Evolutionary conservation across 2,888 invertebrate genomes (phyloP).

Genomic region (Charanyca ferruginea): DNA sequence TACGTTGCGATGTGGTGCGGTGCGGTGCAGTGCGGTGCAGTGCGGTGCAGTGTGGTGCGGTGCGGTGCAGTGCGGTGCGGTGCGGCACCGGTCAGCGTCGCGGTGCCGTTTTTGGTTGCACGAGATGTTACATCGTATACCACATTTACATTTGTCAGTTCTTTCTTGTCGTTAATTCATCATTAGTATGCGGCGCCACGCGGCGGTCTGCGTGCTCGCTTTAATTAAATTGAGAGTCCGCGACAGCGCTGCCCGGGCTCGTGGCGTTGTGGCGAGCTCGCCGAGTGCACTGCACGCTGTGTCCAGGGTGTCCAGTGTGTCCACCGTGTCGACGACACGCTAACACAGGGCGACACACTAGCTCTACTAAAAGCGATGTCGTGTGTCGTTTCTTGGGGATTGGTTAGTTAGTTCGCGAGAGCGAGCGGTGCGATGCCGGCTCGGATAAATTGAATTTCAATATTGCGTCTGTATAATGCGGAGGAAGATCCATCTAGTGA

Average conservation of each 20-base stretch:
- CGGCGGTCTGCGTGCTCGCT: constrained; percentile 11
- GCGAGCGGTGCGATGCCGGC: constrained; percentile 7
- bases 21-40: neutral
- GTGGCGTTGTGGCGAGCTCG: neutral
- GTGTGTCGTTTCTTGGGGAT: constrained; percentile 2
- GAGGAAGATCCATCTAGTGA: constrained; percentile 54
- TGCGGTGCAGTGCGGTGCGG: neutral
- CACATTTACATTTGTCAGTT: constrained; percentile 64
- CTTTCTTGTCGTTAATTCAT: constrained; percentile 65
- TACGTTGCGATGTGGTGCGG: neutral
- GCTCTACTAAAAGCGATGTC: neutral
- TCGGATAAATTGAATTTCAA: constrained; percentile 64
- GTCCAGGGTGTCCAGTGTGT: too few relatives aligned
- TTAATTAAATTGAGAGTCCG: constrained; percentile 64
- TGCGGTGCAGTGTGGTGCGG: neutral
- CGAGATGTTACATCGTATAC: constrained; percentile 45
- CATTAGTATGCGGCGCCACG: constrained; percentile 70
- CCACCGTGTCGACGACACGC: neutral
- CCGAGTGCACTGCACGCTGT: neutral
- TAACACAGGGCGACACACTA: neutral
- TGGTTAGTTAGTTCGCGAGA: constrained; percentile 22
- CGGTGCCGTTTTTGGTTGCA: neutral
- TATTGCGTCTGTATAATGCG: constrained; percentile 52
- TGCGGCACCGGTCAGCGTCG: neutral
- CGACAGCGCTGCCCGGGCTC: constrained; percentile 17